These are phyloP conservation scores for Adelognathus sp. DNA, from an alignment of 2,888 invertebrate genomes.

Conservation along the genomic window DNA sequence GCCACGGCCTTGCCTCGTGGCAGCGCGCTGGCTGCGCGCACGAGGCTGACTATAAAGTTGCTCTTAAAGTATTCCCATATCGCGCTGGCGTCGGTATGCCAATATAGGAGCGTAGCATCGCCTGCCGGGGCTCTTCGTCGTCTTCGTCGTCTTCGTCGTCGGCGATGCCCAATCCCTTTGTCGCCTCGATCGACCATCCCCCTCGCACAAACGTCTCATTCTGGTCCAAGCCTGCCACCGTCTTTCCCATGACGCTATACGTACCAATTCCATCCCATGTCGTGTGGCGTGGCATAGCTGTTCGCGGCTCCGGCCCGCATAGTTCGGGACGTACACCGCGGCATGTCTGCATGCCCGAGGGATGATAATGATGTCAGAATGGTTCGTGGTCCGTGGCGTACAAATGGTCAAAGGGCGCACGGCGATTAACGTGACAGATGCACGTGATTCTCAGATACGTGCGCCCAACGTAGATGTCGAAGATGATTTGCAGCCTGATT, in stretches of 20 bases:
- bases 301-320: constrained; percentile 70
- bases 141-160: constrained; percentile 26
- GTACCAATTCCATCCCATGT: constrained; percentile 30
- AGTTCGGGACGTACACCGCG: constrained; percentile 73
- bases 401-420: constrained; percentile 47
- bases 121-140: constrained; percentile 50
- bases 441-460: constrained; percentile 38
- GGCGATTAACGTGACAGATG: constrained; percentile 18
- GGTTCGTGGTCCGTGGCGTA: neutral
- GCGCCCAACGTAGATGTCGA: constrained; percentile 3
- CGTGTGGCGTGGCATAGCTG: constrained; percentile 37
- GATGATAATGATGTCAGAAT: constrained; percentile 71
- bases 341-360: constrained; percentile 75
- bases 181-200: constrained; percentile 45
- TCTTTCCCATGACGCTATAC: neutral
- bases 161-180: constrained; percentile 49
- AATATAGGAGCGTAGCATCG: constrained; percentile 72
- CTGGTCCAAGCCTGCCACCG: constrained; percentile 27
- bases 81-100: constrained; percentile 77
- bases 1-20: constrained; percentile 14
- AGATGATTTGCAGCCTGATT: neutral
- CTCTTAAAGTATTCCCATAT: constrained; percentile 80
- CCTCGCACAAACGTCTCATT: constrained; percentile 37
- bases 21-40: constrained; percentile 16
- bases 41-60: constrained; percentile 74